phyloP scores from a whole-genome alignment of 2,113 vertebrate genomes.

The Plecturocebus donacophilus region DNA sequence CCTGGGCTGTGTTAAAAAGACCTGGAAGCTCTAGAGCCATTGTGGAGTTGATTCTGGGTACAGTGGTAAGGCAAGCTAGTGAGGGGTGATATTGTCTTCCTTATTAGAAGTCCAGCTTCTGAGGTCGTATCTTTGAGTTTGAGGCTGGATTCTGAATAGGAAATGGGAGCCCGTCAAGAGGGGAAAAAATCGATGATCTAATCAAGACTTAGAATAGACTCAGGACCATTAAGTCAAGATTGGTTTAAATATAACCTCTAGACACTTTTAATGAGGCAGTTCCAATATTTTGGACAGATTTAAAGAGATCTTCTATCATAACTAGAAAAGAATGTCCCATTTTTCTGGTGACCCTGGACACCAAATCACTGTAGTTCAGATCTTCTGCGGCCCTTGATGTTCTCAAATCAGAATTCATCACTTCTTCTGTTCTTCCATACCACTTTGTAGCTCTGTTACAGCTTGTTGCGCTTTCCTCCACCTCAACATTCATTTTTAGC shows the following conservation, averaged over 20 bases:
- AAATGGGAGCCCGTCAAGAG: conserved; percentile 9
- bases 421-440: background rate
- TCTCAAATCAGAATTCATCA: background rate
- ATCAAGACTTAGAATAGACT: background rate
- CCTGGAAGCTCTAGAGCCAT: background rate
- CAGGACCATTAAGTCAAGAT: background rate
- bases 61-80: background rate
- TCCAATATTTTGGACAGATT: background rate
- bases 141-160: background rate
- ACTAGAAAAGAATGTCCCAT: background rate
- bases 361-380: background rate
- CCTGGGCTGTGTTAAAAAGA: background rate
- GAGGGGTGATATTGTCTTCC: background rate
- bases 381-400: background rate
- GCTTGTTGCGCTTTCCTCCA: background rate
- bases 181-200: background rate
- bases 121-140: background rate
- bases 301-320: background rate
- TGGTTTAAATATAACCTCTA: background rate
- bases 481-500: background rate
- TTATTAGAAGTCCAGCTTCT: conserved; percentile 16
- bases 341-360: conserved; percentile 10
- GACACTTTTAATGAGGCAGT: background rate
- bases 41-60: background rate
- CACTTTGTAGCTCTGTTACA: background rate